Base-by-base conservation (phyloP, 2,888 invertebrate species). In the Sphinx pinastri region DNA sequence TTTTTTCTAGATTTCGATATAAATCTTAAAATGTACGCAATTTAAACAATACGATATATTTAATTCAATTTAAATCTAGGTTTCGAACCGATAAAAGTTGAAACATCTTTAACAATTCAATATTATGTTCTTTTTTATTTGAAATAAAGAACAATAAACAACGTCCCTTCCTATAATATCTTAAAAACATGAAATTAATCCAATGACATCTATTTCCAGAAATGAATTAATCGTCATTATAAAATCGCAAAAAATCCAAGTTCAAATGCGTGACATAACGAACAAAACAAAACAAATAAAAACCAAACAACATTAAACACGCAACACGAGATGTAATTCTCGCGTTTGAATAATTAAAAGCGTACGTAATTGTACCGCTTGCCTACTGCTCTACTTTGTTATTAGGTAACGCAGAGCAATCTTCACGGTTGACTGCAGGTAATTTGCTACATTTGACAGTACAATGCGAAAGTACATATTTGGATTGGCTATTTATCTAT, bases 381-480 rank as follows among this genome's bases (percentile, higher is more conserved):
- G 67, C 16, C 52, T 16, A 67, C 54, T 67, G 67, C 67, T 54
- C 67, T 25, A 67, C 67, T 67, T 67, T 31, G 67, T 54, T 16
- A 67, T 67, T 31, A 52, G 67, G 54, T 38, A 67, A 67, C 67
- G 52, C 4, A 49, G 49, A 49, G 49, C 63, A 63, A 63, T 49
- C 60, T 63, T 63, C 63, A 19, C 63, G 49, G 63, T 49, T 47
- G 47, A 49, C 13, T 63, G 49, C 47, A 19, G 45, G 16, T 45
- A 16, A 25, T 57, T 57, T 19, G 60, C 13, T 47, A 49, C 13
- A 63, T 25, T 63, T 63, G 49, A 19, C 63, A 13, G 6, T 13
- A 47, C 12, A 2, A 47, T 47, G 16, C 47, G 63, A 63, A 63
- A 63, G 7, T 5, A 19, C 12, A 49, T n/a, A 19, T 49, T 47